Conservation (phyloP, 2,888 invertebrate species). For the Phaonia tiefii region DNA sequence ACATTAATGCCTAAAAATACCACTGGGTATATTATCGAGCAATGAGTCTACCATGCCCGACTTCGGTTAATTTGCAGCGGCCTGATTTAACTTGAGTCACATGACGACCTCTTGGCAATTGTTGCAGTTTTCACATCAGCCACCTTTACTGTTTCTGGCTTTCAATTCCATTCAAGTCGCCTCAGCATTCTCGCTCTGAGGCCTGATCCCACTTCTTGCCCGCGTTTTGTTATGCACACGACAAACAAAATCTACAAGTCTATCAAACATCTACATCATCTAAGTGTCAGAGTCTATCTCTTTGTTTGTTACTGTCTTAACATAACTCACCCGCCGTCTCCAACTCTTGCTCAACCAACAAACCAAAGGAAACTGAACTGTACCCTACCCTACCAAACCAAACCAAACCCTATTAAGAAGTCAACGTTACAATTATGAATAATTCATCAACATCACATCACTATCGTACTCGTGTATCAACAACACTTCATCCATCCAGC, state of each 20-base stretch:
- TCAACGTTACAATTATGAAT: constrained; percentile 51
- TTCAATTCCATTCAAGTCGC: constrained; percentile 24
- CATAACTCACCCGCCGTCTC: too few species aligned
- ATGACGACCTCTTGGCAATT: constrained; percentile 48
- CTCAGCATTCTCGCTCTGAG: background rate
- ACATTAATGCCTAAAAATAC: too few species aligned
- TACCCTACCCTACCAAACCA: background rate
- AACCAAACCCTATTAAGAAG: constrained; percentile 45
- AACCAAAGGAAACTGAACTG: background rate
- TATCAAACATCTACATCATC: background rate
- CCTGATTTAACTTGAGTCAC: constrained; percentile 31
- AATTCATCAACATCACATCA: constrained; percentile 44
- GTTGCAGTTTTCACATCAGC: constrained; percentile 39
- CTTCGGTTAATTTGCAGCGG: constrained; percentile 19
- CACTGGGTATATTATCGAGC: background rate
- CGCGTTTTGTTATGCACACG: background rate
- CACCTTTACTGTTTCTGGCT: constrained; percentile 1
- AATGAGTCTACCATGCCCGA: background rate
- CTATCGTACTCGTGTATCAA: constrained; percentile 20
- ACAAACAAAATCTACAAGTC: background rate
- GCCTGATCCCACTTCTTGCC: background rate
- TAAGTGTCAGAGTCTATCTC: background rate
- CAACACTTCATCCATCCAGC: background rate
- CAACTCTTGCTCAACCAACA: background rate
- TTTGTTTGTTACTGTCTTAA: too few species aligned